These are phyloP conservation scores for Protomyctophum bolini DNA, from an alignment of 2,113 vertebrate species.

Conservation along the genomic window DNA sequence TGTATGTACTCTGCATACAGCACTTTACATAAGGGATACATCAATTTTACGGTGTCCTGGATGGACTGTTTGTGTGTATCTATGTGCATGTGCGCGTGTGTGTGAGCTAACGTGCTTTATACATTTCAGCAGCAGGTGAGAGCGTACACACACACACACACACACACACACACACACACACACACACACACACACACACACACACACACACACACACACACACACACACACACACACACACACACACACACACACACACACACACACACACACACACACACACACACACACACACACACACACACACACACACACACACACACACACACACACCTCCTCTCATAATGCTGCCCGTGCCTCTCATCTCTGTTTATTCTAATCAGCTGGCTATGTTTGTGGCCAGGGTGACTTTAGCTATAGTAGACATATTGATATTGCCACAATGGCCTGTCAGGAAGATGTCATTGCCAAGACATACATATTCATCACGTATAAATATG, in stretches of 20 bases:
- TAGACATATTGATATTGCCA: slow-evolving; percentile 67
- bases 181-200: slow-evolving; percentile 11
- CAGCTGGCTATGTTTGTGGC: slow-evolving; percentile 57
- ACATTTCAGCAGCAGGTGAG: slow-evolving; percentile 60
- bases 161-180: slow-evolving; percentile 4
- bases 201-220: slow-evolving; percentile 12
- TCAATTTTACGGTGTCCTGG: slow-evolving; percentile 72
- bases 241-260: slow-evolving; percentile 7
- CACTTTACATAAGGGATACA: slow-evolving; percentile 80
- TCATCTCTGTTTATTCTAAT: slow-evolving; percentile 66
- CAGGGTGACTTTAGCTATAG: slow-evolving; percentile 74
- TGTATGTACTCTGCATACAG: slow-evolving; percentile 76
- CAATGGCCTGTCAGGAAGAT: slow-evolving; percentile 53
- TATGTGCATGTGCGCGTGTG: slow-evolving; percentile 10
- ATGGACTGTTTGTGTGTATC: slow-evolving; percentile 33
- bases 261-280: slow-evolving; percentile 8
- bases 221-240: slow-evolving; percentile 2
- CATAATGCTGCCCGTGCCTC: background rate
- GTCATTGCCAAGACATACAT: slow-evolving; percentile 57
- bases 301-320: slow-evolving; percentile 13
- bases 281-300: slow-evolving; percentile 15
- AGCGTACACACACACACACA: slow-evolving; percentile 17
- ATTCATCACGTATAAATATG: slow-evolving; percentile 72
- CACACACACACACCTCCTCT: background rate
- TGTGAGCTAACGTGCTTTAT: slow-evolving; percentile 36